Evolutionary conservation across 53 echinoderm and acorn worm species (phyloP), one percentile per base, ranked within the genome.

Genomic region (Henricia sp.): DNA sequence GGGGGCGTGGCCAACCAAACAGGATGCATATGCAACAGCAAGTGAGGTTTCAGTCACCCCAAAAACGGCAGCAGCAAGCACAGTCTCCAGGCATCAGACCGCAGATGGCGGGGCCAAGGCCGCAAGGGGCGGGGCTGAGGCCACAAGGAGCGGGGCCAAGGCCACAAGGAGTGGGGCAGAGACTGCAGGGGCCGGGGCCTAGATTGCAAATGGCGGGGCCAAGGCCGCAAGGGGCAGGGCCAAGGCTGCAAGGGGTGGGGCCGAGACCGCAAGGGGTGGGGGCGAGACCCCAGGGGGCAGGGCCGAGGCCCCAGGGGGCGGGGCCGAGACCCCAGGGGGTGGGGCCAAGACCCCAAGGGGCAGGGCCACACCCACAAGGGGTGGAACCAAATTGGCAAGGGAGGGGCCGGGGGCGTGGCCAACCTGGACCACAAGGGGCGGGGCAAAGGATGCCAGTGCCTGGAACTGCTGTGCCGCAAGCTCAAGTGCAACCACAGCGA

Each of bases 1-100:
- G 80, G 64, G 80, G 80, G 44, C 50, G 63, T 21, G 78, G 78
- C 9, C 62, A 63, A 50, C 80, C 80, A n/a, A 51, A 0, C 53
- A 33, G 35, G 35, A 35, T 35, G 5, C 72, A 25, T 43, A 44
- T 70, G 25, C 70, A 42, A 6, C 70, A 52, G 20, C 80, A 64
- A 37, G 63, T 34, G 48, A 62, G 35, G 64, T 57, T 57, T 32
- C 48, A 42, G 11, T 6, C 25, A 19, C 80, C 62, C 9, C 68
- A 68, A 46, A 43, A 40, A 37, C 41, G 23, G 46, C 12, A 33
- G 4, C 41, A 38, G 33, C 80, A 35, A 33, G 63, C 64, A 37
- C 80, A 80, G 64, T 55, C 40, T 12, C 20, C 40, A 13, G 76
- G 57, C n/a, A 57, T 53, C 10, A 37, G 37, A 42, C 37, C 54